phyloP scores from a whole-genome alignment of 2,797 vertebrate genomes.

The Dryobates pubescens region DNA sequence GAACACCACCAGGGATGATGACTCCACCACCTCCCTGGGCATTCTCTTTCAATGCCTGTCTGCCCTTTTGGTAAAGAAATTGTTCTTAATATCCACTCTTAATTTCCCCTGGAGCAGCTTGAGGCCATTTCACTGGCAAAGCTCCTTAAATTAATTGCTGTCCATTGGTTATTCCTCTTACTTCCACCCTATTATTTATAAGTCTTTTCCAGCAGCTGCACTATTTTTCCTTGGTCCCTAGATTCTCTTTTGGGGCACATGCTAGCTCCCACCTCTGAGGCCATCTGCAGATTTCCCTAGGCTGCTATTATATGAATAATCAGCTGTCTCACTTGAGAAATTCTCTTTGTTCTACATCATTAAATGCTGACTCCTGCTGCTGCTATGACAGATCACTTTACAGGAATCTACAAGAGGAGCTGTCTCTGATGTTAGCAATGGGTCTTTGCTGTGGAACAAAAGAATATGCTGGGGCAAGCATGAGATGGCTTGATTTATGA shows the following conservation, averaged over 20 bases:
- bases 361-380: constrained; percentile 52
- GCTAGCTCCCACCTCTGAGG: not conserved
- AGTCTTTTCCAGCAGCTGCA: not conserved
- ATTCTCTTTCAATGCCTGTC: no score
- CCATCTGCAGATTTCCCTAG: constrained; percentile 6
- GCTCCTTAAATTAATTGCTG: not conserved
- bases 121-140: not conserved
- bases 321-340: constrained; percentile 29
- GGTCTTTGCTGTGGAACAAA: constrained; percentile 30
- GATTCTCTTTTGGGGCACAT: not conserved
- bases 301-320: constrained; percentile 27
- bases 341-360: constrained; percentile 57
- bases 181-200: not conserved
- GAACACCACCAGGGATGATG: no score
- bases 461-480: not conserved
- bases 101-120: no score
- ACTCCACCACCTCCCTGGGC: no score
- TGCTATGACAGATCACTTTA: not conserved
- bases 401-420: not conserved
- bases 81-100: no score
- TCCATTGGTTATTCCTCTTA: not conserved
- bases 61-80: no score
- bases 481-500: not conserved
- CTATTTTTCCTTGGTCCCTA: not conserved
- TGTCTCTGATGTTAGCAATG: not conserved